phyloP scores from a whole-genome alignment of 23 tunicate species.

The Oikopleura dioica region DNA sequence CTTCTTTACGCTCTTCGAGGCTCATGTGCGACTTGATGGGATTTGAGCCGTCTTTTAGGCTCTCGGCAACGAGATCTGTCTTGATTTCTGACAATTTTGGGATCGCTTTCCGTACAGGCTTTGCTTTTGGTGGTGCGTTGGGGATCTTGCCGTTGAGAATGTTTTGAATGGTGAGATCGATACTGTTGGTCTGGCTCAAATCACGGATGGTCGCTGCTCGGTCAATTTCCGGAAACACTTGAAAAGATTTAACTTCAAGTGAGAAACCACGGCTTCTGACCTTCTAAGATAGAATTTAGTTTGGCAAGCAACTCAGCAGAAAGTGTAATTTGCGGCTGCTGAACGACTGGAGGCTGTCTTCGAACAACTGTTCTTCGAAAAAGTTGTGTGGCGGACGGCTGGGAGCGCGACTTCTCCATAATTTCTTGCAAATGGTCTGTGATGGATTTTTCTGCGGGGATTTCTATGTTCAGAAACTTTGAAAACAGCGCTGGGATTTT shows the following conservation, averaged over 20 bases:
- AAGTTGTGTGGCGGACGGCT: too few species aligned
- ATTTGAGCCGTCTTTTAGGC: slow-evolving; percentile 11
- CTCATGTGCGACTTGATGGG: not conserved
- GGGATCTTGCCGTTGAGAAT: slow-evolving; percentile 1
- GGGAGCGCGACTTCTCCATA: not conserved
- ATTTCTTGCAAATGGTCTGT: too few species aligned
- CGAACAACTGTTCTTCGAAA: too few species aligned
- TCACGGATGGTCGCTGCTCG: not conserved
- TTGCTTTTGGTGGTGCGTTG: not conserved
- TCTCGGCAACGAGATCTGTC: not conserved
- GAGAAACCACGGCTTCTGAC: too few species aligned
- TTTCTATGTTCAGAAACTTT: too few species aligned
- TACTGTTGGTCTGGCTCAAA: not conserved
- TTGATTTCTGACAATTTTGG: not conserved
- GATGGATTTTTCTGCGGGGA: too few species aligned
- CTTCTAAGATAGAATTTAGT: not conserved
- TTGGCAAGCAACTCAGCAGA: not conserved
- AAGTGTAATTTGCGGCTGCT: too few species aligned
- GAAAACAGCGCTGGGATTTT: too few species aligned
- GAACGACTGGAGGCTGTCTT: too few species aligned
- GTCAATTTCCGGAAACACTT: slow-evolving; percentile 7
- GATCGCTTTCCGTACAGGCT: too few species aligned
- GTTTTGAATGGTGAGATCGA: not conserved
- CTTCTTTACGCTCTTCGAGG: not conserved
- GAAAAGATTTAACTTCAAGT: too few species aligned